Conservation (phyloP, 2,888 invertebrate species). For the Merodon equestris region DNA sequence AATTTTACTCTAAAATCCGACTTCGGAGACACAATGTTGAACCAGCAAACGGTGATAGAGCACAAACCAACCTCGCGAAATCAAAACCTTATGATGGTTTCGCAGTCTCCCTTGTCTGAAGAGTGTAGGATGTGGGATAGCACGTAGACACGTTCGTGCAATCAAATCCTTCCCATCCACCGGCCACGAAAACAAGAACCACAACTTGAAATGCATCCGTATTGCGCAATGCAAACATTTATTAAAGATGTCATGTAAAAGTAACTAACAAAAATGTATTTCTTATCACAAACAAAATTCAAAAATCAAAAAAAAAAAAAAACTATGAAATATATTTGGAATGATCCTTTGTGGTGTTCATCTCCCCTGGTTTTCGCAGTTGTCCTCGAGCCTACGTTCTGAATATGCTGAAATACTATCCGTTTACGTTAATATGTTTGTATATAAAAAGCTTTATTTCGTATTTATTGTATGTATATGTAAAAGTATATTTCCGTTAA, state of each 20-base stretch:
- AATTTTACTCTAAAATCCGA: no score
- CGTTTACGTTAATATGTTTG: constrained; percentile 62
- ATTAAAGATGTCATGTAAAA: constrained; percentile 69
- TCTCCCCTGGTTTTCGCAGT: constrained; percentile 31
- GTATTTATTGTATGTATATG: constrained; percentile 53
- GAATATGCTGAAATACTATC: constrained; percentile 50
- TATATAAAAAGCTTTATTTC: constrained; percentile 60
- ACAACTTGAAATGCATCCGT: background rate
- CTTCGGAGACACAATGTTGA: no score
- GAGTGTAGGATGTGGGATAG: no score
- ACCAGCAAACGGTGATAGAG: no score
- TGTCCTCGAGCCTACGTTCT: constrained; percentile 37
- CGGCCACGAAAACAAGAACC: no score
- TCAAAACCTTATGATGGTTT: no score
- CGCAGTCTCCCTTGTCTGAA: no score
- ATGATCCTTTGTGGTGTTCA: constrained; percentile 66
- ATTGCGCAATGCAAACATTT: constrained; percentile 66
- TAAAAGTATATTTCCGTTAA: constrained; percentile 40
- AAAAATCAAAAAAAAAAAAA: constrained; percentile 18
- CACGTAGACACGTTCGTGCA: no score
- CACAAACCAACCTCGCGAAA: no score
- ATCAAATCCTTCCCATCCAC: no score
- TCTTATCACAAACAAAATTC: constrained; percentile 58
- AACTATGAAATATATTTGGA: constrained; percentile 68
- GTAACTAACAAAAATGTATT: constrained; percentile 65